Percentiles rank a stretch among this genome's conserved stretches.
Evolutionary conservation across 2,888 invertebrate species (phyloP).

Genomic region (Harpalus rubripes): DNA sequence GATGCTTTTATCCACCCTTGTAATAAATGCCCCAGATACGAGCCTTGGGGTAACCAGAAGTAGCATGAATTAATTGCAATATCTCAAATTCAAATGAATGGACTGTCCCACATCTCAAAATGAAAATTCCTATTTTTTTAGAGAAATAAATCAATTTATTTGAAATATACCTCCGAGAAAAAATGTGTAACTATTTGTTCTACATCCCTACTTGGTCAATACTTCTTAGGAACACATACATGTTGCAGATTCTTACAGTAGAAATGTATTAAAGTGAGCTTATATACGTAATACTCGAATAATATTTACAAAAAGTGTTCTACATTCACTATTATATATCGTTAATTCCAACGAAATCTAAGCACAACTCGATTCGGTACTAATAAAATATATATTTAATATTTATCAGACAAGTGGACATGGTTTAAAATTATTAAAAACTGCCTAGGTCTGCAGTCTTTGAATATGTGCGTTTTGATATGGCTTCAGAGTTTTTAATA

Average conservation of each 20-base stretch:
- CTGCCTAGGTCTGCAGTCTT: background rate
- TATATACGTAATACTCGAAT: slow-evolving; percentile 54
- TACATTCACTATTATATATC: slow-evolving; percentile 30
- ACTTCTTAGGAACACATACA: slow-evolving; percentile 64
- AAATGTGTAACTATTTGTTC: slow-evolving; percentile 15
- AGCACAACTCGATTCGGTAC: slow-evolving; percentile 46
- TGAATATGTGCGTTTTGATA: slow-evolving; percentile 27
- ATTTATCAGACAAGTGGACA: background rate
- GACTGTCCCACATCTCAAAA: too few species aligned
- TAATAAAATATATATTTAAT: slow-evolving; percentile 28
- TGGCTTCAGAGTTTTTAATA: slow-evolving; percentile 11
- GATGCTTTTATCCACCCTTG: too few species aligned
- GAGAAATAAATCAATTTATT: too few species aligned
- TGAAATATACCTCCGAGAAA: background rate
- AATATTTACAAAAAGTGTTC: slow-evolving; percentile 41
- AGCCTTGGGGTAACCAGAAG: too few species aligned
- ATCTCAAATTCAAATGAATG: too few species aligned
- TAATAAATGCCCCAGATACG: too few species aligned
- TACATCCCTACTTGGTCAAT: slow-evolving; percentile 47
- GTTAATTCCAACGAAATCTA: slow-evolving; percentile 25
- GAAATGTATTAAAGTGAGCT: slow-evolving; percentile 63
- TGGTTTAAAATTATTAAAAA: slow-evolving; percentile 30
- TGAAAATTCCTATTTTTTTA: too few species aligned
- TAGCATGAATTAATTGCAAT: too few species aligned
- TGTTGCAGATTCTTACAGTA: slow-evolving; percentile 60